Evolutionary conservation across 2,888 invertebrate genomes (phyloP), one percentile per base, ranked within the genome.

Genomic region (Teinopalpus imperialis): DNA sequence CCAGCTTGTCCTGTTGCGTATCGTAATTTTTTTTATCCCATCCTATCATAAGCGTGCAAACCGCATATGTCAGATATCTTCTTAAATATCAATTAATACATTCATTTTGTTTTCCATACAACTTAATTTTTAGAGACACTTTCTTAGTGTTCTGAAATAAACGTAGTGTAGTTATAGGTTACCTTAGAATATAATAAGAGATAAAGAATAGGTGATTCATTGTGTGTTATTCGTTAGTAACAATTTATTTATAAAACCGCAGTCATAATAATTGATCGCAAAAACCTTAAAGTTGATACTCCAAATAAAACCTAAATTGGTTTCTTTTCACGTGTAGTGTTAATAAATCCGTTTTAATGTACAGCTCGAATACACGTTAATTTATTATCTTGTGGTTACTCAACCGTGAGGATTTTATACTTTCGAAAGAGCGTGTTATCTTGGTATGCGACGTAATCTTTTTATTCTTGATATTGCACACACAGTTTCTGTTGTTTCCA

Each of bases 291-390:
- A 39, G 20, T 36, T 37, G 26, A 26, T 43, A 35, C 43, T 37
- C 31, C 30, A 10, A 31, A 51, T 47, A 42, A 44, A 43, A 49
- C 37, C 9, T 12, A 35, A 49, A 32, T 26, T 52, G 48, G 43
- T 53, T 55, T 51, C 52, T 57, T 59, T 61, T 56, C 44, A 32
- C 49, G 51, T 49, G 57, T 59, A 60, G 59, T 46, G 48, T 35
- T 48, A 53, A 66, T 71, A 72, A 72, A 69, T 72, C 52, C 49
- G 14, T 51, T 64, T 66, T 66, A 66, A 61, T 57, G 60, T 55
- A 59, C 63, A 54, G 55, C 45, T 57, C 24, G 54, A 48, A 60
- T 55, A 53, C 48, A 40, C 36, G 41, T 48, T 56, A 46, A 61
- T 62, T 63, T 61, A 57, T 50, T 42, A 43, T 51, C 35, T 20